Evolutionary conservation across 2,888 invertebrate genomes (phyloP).

Genomic region (Agrotis exclamationis): DNA sequence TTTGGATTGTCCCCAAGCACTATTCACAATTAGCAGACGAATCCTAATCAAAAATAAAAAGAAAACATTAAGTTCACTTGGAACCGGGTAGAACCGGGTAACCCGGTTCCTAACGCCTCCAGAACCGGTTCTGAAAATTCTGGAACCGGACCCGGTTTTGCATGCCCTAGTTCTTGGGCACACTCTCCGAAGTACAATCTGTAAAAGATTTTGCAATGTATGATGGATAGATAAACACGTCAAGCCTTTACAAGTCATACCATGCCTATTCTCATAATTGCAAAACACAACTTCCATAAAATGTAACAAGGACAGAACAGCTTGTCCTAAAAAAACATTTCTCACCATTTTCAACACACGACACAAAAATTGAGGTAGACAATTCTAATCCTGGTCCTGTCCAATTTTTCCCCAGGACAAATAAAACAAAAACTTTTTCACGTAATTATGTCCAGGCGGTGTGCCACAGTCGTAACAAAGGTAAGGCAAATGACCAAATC

Average conservation of each 20-base stretch:
- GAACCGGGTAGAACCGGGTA: too few species aligned
- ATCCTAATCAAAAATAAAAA: too few species aligned
- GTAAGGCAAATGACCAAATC: slow-evolving; percentile 86
- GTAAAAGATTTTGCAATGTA: too few species aligned
- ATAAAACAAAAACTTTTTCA: slow-evolving; percentile 33
- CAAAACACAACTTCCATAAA: not conserved
- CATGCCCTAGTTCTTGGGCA: too few species aligned
- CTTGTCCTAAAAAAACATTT: not conserved
- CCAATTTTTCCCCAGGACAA: slow-evolving; percentile 22
- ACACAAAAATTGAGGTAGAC: slow-evolving; percentile 11
- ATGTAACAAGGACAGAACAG: not conserved
- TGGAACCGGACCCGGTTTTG: too few species aligned
- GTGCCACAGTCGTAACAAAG: slow-evolving; percentile 66
- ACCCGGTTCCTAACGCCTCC: too few species aligned
- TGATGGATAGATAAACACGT: not conserved
- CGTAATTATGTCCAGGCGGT: slow-evolving; percentile 58
- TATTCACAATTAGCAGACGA: too few species aligned
- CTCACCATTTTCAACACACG: not conserved
- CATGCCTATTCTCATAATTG: too few species aligned
- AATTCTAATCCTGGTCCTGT: slow-evolving; percentile 5
- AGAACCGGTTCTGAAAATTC: too few species aligned
- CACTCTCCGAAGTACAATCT: too few species aligned
- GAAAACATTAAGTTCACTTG: too few species aligned
- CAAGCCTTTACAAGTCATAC: not conserved
- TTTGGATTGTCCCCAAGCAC: too few species aligned